Base-by-base conservation (phyloP, 2,888 invertebrate genomes). In the Apoda limacodes region DNA sequence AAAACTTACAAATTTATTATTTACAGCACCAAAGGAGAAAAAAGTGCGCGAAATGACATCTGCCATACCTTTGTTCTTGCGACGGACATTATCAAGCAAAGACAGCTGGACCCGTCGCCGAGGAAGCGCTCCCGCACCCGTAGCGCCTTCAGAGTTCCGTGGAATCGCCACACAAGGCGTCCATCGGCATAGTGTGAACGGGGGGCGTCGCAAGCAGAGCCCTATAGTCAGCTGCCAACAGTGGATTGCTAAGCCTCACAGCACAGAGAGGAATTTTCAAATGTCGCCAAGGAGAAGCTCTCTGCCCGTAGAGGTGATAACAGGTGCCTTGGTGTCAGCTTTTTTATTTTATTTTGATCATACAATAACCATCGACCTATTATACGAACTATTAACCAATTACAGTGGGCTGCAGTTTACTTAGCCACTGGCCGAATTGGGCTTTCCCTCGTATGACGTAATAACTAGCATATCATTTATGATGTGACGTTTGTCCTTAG, bases 231-330 rank as follows among this genome's bases (percentile, higher is more conserved):
- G 56, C 4, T 69, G 64, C 50, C 67, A 65, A 14, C 68, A 66
- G 22, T 70, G 66, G 66, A 45, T 68, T 9, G 52, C 56, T 11
- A 63, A 54, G 31, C 38, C 63, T 9, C 44, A 53, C 1, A 50
- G 47, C 43, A 46, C 37, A 15, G 67, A 61, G 32, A 42, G 45
- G 9, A 32, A 50, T 1, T 39, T 45, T 15, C 50, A 39, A 2
- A 46, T 52, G 2, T 39, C 53, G 13, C 64, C 61, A 0, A 67
- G 75, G 21, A 50, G 75, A 10, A 60, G 70, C 41, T 72, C 75
- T n/a, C 60, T 76, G 30, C 76, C 76, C 39, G 67, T 60, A 52
- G 75, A 78, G 71, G 76, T 75, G 62, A 69, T 71, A 51, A 60
- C 68, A 64, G 66, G 68, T 68, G 64, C 60, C 56, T 52, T 42